phyloP scores from a whole-genome alignment of 2,888 invertebrate genomes.

The Heteromurus nitidus region DNA sequence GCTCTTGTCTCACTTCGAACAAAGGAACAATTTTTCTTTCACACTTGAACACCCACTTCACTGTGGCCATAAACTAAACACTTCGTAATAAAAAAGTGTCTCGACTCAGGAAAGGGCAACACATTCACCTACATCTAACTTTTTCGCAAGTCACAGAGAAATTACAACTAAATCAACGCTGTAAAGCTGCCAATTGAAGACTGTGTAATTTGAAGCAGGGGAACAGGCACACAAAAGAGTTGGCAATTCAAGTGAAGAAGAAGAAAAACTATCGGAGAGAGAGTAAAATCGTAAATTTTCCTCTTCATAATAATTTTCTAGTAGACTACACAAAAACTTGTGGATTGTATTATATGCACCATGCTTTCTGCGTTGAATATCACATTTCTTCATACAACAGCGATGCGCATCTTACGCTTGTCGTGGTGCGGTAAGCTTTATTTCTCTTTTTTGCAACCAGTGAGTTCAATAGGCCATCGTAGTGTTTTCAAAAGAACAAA shows the following conservation, averaged over 20 bases:
- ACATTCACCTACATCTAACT: neutral
- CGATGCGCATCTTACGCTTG: no score
- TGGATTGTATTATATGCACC: neutral
- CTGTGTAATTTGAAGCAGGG: neutral
- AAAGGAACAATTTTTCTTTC: neutral
- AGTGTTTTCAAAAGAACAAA: slow-evolving; percentile 36
- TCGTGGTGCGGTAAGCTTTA: slow-evolving; percentile 1
- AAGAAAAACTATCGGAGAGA: neutral
- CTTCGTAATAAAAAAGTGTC: neutral
- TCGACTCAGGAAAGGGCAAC: neutral
- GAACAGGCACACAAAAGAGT: neutral
- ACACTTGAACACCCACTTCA: neutral
- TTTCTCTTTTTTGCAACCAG: slow-evolving; percentile 15
- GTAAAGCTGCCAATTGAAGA: slow-evolving; percentile 26
- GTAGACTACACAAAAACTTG: slow-evolving; percentile 1
- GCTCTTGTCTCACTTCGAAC: neutral
- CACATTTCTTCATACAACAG: no score
- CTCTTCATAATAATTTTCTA: slow-evolving; percentile 7
- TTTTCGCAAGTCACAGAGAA: neutral
- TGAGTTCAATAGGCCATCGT: slow-evolving; percentile 59
- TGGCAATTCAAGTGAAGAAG: neutral
- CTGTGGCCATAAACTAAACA: neutral
- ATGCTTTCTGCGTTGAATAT: neutral
- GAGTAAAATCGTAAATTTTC: slow-evolving; percentile 29
- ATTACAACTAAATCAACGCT: slow-evolving; percentile 18